phyloP scores from a whole-genome alignment of 1,140 invertebrate species.

The Musca domestica region DNA sequence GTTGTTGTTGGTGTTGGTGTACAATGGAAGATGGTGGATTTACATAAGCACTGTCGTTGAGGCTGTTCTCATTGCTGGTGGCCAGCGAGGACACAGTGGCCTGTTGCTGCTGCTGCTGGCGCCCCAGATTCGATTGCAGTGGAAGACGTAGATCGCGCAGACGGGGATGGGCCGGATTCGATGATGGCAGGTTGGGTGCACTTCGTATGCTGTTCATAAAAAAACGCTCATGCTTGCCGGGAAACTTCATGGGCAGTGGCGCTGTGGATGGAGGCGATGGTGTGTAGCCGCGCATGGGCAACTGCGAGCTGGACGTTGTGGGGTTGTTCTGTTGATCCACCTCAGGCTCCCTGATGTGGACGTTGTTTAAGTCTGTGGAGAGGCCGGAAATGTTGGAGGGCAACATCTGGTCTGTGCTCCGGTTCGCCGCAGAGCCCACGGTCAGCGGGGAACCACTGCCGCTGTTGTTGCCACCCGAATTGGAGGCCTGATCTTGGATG shows the following conservation, averaged over 20 bases:
- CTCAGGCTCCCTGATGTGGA: slow-evolving; percentile 61
- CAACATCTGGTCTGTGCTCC: slow-evolving; percentile 3
- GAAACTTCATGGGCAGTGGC: slow-evolving; percentile 75
- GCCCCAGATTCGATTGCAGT: slow-evolving; percentile 63
- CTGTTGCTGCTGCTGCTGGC: slow-evolving; percentile 59
- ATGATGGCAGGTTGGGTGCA: slow-evolving; percentile 71
- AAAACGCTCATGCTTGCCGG: slow-evolving; percentile 61
- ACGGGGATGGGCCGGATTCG: slow-evolving; percentile 65
- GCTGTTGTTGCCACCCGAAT: slow-evolving; percentile 25
- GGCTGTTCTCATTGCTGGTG: slow-evolving; percentile 64
- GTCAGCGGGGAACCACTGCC: slow-evolving; percentile 26
- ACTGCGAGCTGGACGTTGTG: slow-evolving; percentile 53
- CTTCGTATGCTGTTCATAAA: slow-evolving; percentile 75
- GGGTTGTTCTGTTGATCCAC: slow-evolving; percentile 38
- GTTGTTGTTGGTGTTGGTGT: slow-evolving; percentile 11
- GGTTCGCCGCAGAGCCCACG: slow-evolving; percentile 30
- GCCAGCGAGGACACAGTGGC: slow-evolving; percentile 29
- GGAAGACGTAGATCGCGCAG: slow-evolving; percentile 65
- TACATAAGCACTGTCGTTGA: slow-evolving; percentile 54
- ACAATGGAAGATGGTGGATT: slow-evolving; percentile 49
- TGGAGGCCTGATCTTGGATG: slow-evolving; percentile 40
- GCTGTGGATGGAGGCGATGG: slow-evolving; percentile 78
- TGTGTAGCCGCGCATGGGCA: slow-evolving; percentile 61
- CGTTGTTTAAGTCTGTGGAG: slow-evolving; percentile 63
- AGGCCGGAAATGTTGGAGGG: slow-evolving; percentile 54